Conservation (phyloP, 2,888 invertebrate genomes). For the Dioctria rufipes region DNA sequence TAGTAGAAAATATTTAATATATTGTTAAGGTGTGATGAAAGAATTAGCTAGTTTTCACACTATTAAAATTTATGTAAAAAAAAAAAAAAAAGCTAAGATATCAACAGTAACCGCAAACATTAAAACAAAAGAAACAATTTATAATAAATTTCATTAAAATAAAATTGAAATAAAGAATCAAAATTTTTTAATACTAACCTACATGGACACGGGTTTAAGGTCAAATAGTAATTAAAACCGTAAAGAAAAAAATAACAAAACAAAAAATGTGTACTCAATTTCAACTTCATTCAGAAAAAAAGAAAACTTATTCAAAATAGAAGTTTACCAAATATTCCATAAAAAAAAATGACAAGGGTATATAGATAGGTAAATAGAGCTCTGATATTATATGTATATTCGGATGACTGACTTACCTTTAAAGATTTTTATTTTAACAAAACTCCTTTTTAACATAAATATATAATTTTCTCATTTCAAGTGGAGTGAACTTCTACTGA, state of each 20-base stretch:
- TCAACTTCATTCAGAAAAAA: conserved; percentile 31
- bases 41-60: neutral
- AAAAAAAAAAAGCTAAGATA: neutral
- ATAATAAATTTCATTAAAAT: neutral
- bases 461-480: neutral
- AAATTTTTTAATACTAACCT: conserved; percentile 10
- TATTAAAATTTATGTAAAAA: neutral
- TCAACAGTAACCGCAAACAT: neutral
- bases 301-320: conserved; percentile 18
- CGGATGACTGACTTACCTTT: conserved; percentile 24
- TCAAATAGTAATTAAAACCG: neutral
- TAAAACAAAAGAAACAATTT: neutral
- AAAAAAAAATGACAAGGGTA: neutral
- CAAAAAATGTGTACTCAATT: neutral
- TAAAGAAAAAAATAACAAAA: neutral
- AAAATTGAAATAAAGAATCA: too few relatives aligned
- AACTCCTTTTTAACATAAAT: neutral
- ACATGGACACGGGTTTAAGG: neutral
- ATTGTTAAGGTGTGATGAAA: too few relatives aligned
- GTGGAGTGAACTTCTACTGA: neutral
- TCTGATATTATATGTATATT: conserved; percentile 1
- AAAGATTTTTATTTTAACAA: neutral
- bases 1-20: too few relatives aligned
- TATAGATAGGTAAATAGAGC: conserved; percentile 11
- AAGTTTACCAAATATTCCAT: too few relatives aligned